phyloP scores from a whole-genome alignment of 2,797 vertebrate genomes.

The Notamacropus eugenii region DNA sequence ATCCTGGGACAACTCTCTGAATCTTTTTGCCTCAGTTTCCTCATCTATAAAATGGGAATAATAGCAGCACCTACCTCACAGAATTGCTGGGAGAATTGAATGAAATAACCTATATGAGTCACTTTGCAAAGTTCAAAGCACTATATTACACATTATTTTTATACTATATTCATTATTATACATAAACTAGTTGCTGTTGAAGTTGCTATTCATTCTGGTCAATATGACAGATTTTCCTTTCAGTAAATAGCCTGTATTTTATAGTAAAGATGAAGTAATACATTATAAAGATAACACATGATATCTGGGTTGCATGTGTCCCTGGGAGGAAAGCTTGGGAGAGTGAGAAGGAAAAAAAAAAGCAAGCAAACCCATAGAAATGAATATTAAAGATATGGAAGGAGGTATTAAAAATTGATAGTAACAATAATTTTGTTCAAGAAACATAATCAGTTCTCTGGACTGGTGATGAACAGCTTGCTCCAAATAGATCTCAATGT shows the following conservation, averaged over 20 bases:
- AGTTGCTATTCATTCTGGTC: not conserved
- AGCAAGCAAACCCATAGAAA: not conserved
- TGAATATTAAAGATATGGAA: not conserved
- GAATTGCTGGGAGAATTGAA: not conserved
- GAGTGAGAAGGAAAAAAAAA: not conserved
- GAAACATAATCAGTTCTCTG: slow-evolving; percentile 46
- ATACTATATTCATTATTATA: not conserved
- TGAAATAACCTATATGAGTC: not conserved
- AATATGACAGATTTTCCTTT: not conserved
- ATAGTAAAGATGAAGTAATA: not conserved
- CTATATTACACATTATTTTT: not conserved
- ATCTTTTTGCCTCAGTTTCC: not conserved
- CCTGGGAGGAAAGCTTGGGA: not conserved
- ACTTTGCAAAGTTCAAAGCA: not conserved
- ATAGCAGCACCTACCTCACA: not conserved
- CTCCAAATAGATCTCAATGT: slow-evolving; percentile 27
- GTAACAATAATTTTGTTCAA: slow-evolving; percentile 41
- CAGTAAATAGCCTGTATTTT: slow-evolving; percentile 26
- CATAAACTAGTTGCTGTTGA: not conserved
- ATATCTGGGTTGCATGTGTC: slow-evolving; percentile 4
- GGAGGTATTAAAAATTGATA: slow-evolving; percentile 44
- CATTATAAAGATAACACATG: not conserved
- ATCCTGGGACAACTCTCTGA: not conserved
- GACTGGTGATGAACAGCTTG: slow-evolving; percentile 29
- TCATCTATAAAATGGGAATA: not conserved